Evolutionary conservation across 2,888 invertebrate genomes (phyloP).

Genomic region (Brachyptera putata): DNA sequence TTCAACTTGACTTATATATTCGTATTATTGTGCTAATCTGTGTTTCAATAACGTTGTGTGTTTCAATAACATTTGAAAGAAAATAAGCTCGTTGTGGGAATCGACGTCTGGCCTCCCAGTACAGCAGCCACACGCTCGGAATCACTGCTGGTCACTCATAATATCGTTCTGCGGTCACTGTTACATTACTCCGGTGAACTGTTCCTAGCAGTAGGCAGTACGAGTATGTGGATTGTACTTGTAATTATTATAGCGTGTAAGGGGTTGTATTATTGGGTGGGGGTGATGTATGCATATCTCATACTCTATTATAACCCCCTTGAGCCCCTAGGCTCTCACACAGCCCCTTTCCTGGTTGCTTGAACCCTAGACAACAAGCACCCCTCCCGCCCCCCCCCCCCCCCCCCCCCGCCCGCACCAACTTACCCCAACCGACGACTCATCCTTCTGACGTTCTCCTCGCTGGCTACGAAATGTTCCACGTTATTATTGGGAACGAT

Average conservation of each 20-base stretch:
- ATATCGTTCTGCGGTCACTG: too few relatives aligned
- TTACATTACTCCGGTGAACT: too few relatives aligned
- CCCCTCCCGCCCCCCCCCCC: neutral
- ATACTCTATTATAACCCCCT: neutral
- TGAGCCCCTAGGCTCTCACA: conserved; percentile 4
- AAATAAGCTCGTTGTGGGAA: too few relatives aligned
- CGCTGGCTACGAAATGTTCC: neutral
- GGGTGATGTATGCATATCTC: neutral
- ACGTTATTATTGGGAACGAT: neutral
- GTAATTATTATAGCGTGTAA: conserved; percentile 11
- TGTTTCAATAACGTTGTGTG: too few relatives aligned
- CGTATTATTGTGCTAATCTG: too few relatives aligned
- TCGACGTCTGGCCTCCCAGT: too few relatives aligned
- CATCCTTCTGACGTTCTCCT: neutral
- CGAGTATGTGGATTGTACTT: neutral
- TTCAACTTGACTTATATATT: too few relatives aligned
- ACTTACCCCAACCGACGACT: neutral
- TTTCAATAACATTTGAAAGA: too few relatives aligned
- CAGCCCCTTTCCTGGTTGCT: neutral
- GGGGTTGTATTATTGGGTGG: neutral
- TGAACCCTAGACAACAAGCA: neutral
- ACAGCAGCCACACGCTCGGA: too few relatives aligned
- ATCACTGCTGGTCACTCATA: too few relatives aligned
- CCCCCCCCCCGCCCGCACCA: neutral
- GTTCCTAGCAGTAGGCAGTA: too few relatives aligned